Evolutionary conservation across 1,140 invertebrate genomes (phyloP).

Genomic region (Capitella teleta): DNA sequence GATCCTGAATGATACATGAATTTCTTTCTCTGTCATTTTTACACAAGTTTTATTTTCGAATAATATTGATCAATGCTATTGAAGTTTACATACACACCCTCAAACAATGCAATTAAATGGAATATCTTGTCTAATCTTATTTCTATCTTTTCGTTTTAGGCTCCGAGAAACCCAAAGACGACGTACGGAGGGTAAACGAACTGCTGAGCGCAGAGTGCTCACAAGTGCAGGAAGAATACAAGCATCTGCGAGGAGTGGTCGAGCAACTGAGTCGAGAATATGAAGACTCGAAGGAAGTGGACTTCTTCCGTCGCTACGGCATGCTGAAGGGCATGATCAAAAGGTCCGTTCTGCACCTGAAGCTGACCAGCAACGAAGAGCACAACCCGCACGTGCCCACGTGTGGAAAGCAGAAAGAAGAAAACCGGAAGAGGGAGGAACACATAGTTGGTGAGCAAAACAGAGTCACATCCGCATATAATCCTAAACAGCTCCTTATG

Average conservation of each 20-base stretch:
- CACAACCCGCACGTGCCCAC: not conserved
- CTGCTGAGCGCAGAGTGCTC: slow-evolving; percentile 1
- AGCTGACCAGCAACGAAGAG: slow-evolving; percentile 17
- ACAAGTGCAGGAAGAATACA: slow-evolving; percentile 3
- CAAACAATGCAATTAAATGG: too few relatives aligned
- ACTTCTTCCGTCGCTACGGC: slow-evolving; percentile 27
- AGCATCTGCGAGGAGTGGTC: slow-evolving; percentile 18
- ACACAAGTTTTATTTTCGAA: too few relatives aligned
- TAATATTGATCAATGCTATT: too few relatives aligned
- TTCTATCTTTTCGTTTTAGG: too few relatives aligned
- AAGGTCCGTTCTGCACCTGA: slow-evolving; percentile 28
- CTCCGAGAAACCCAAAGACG: slow-evolving; percentile 1
- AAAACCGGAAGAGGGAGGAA: not conserved
- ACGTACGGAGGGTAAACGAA: slow-evolving; percentile 3
- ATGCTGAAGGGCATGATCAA: slow-evolving; percentile 26
- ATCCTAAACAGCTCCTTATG: too few relatives aligned
- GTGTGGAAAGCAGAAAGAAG: slow-evolving; percentile 1
- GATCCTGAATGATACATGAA: too few relatives aligned
- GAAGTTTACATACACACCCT: too few relatives aligned
- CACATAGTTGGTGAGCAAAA: not conserved
- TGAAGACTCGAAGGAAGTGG: slow-evolving; percentile 30
- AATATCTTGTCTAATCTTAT: too few relatives aligned
- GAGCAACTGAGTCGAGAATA: slow-evolving; percentile 29
- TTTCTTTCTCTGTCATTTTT: too few relatives aligned
- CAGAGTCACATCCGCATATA: too few relatives aligned